Evolutionary conservation across 2,888 invertebrate genomes (phyloP).

Genomic region (Heliconius ethilla): DNA sequence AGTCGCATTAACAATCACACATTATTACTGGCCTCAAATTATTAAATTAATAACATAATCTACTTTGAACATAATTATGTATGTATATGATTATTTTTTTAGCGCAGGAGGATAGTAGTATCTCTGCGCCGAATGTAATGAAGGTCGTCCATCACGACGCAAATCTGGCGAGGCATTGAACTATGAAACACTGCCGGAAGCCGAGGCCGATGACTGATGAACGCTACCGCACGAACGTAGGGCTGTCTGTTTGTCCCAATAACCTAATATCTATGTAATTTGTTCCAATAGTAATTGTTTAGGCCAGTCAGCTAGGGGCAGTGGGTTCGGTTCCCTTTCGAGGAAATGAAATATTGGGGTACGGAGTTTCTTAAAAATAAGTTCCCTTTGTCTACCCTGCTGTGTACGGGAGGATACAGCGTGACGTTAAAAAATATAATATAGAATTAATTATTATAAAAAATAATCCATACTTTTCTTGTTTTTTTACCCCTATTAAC

Average conservation of each 20-base stretch:
- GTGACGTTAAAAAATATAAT: too few species aligned
- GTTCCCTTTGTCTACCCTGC: too few species aligned
- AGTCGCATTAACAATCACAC: too few species aligned
- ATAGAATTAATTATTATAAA: too few species aligned
- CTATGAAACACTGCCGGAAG: constrained; percentile 74
- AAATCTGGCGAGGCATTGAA: constrained; percentile 71
- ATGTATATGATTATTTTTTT: constrained; percentile 23
- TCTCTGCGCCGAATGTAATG: constrained; percentile 56
- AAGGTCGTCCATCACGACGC: constrained; percentile 64
- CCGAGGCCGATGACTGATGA: constrained; percentile 72
- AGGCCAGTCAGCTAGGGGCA: too few species aligned
- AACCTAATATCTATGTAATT: background rate
- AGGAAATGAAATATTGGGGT: too few species aligned
- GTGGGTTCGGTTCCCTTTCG: too few species aligned
- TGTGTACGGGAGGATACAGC: too few species aligned
- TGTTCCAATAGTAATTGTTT: too few species aligned
- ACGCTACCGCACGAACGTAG: constrained; percentile 57
- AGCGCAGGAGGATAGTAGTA: constrained; percentile 35
- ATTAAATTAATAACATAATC: background rate
- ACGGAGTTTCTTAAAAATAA: too few species aligned
- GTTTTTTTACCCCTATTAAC: background rate
- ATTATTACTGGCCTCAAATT: too few species aligned
- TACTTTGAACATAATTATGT: background rate
- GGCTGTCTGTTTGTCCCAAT: constrained; percentile 49
- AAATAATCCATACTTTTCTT: background rate